phyloP scores from a whole-genome alignment of 2,888 invertebrate species.

The Hartigia nigra region DNA sequence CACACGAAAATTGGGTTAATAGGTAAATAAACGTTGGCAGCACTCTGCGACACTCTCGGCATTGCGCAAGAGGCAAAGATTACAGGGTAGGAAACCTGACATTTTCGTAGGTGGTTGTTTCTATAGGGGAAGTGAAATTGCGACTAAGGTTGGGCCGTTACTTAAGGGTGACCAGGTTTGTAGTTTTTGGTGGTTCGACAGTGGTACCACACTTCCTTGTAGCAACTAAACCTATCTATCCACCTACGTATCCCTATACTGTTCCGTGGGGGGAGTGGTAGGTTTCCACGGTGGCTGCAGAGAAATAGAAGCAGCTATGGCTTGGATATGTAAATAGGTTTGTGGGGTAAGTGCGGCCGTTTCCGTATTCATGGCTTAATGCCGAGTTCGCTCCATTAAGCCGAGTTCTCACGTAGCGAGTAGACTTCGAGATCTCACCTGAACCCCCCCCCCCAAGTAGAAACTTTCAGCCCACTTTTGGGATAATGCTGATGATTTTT shows the following conservation, averaged over 20 bases:
- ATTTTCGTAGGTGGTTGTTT: neutral
- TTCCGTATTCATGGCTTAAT: constrained; percentile 40
- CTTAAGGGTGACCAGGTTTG: neutral
- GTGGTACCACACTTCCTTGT: neutral
- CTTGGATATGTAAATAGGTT: constrained; percentile 38
- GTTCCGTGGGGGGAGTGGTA: neutral
- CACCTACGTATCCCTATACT: neutral
- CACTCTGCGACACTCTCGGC: constrained; percentile 15
- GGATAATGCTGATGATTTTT: neutral
- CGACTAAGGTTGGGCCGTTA: neutral
- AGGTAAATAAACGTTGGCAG: constrained; percentile 24
- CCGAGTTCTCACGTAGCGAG: constrained; percentile 27
- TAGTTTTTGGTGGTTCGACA: neutral
- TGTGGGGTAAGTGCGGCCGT: constrained; percentile 34
- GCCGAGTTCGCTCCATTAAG: constrained; percentile 36
- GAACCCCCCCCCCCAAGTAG: constrained; percentile 4
- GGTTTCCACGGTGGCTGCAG: neutral
- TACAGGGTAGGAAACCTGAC: constrained; percentile 18
- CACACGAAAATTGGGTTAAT: constrained; percentile 25
- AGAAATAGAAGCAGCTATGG: neutral
- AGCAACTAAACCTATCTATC: neutral
- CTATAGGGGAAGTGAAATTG: neutral
- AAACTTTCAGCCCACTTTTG: constrained; percentile 3
- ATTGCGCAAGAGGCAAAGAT: constrained; percentile 28
- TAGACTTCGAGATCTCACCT: constrained; percentile 16